Conservation (phyloP, 1,140 invertebrate species). For the Drosophila aff. region DNA sequence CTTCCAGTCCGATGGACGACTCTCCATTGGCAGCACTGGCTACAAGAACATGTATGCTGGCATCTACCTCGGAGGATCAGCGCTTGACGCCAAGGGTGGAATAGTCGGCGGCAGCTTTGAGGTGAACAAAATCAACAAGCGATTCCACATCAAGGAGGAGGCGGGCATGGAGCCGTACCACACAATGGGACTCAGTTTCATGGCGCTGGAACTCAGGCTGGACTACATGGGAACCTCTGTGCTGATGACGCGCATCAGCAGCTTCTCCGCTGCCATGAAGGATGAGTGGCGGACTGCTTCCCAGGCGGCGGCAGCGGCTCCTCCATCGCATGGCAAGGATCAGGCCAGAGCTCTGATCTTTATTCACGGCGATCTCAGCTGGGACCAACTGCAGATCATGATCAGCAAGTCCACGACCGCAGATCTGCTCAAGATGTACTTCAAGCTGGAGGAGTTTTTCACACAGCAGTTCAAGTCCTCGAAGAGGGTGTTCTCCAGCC, state of each 20-base stretch:
- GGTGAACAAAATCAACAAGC: slow-evolving; percentile 94
- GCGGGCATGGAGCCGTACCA: slow-evolving; percentile 95
- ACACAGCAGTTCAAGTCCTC: slow-evolving; percentile 97
- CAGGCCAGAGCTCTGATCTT: slow-evolving; percentile 91
- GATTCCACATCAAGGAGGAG: slow-evolving; percentile 95
- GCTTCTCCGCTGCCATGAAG: slow-evolving; percentile 91
- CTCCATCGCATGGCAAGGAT: slow-evolving; percentile 43
- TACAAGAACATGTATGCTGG: slow-evolving; percentile 97
- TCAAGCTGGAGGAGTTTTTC: slow-evolving; percentile 98
- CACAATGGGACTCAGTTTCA: slow-evolving; percentile 92
- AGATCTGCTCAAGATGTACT: slow-evolving; percentile 97
- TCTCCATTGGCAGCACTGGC: slow-evolving; percentile 97
- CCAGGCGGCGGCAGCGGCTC: slow-evolving; percentile 57
- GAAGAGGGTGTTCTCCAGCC: slow-evolving; percentile 94
- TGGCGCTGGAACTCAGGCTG: slow-evolving; percentile 93
- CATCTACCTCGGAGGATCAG: slow-evolving; percentile 94
- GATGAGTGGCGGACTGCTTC: slow-evolving; percentile 92
- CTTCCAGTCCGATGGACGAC: slow-evolving; percentile 94
- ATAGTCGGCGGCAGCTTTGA: slow-evolving; percentile 98
- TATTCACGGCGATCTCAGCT: slow-evolving; percentile 95
- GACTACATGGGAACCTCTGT: slow-evolving; percentile 99
- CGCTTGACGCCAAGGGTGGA: slow-evolving; percentile 97
- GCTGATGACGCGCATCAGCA: slow-evolving; percentile 94
- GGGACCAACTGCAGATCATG: slow-evolving; percentile 96
- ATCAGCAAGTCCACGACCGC: slow-evolving; percentile 98